These are phyloP conservation scores for Amphipoea lucens DNA, from an alignment of 2,888 invertebrate genomes.

Conservation along the genomic window DNA sequence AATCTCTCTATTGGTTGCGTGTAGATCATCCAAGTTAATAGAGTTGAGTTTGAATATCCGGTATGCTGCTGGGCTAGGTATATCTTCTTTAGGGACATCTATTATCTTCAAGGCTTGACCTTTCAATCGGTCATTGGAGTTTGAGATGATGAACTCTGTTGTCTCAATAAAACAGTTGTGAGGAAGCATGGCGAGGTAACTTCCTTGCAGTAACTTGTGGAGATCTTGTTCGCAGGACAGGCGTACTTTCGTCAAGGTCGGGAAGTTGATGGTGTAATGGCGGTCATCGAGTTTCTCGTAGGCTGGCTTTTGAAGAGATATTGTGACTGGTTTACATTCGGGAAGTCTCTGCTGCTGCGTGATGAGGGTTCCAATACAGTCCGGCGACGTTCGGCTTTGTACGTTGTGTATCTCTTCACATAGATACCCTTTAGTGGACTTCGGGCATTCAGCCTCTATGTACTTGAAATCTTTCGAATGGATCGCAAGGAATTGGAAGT, in stretches of 20 bases:
- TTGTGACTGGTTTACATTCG: not conserved
- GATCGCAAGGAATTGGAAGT: slow-evolving; percentile 4
- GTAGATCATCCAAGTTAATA: not conserved
- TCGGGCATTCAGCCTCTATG: slow-evolving; percentile 12
- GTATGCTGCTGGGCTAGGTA: not conserved
- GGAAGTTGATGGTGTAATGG: slow-evolving; percentile 9
- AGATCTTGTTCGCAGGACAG: slow-evolving; percentile 6
- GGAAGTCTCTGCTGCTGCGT: slow-evolving; percentile 5
- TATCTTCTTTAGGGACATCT: not conserved
- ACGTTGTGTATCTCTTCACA: slow-evolving; percentile 26
- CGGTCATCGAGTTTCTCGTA: slow-evolving; percentile 3
- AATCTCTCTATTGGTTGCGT: slow-evolving; percentile 1
- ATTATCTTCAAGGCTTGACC: slow-evolving; percentile 4
- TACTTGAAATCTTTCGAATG: slow-evolving; percentile 8
- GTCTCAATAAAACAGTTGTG: not conserved
- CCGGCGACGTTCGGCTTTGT: slow-evolving; percentile 6
- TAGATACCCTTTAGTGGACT: slow-evolving; percentile 16
- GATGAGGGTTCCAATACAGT: slow-evolving; percentile 3
- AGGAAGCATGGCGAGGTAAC: not conserved
- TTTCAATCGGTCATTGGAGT: not conserved
- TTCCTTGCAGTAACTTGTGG: slow-evolving; percentile 1
- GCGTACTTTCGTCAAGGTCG: not conserved
- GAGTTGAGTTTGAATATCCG: not conserved
- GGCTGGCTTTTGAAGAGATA: slow-evolving; percentile 1
- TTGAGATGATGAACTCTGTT: not conserved